Evolutionary conservation across 1,140 invertebrate species (phyloP).

Genomic region (Phocides pigmalion): DNA sequence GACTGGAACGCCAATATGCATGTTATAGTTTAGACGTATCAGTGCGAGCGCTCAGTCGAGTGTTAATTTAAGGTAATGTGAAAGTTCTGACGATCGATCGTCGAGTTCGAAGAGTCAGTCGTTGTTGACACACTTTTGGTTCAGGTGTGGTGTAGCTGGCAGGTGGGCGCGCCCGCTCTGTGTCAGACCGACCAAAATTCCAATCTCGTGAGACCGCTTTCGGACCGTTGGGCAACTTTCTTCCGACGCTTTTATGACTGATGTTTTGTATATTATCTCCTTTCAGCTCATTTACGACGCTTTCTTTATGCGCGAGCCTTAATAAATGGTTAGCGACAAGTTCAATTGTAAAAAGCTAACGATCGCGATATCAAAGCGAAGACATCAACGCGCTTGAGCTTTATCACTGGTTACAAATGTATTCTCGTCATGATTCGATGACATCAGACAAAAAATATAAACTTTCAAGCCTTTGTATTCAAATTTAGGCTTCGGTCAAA

Average conservation of each 20-base stretch:
- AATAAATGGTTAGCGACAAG: slow-evolving; percentile 31
- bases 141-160: slow-evolving; percentile 70
- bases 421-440: slow-evolving; percentile 11
- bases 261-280: slow-evolving; percentile 35
- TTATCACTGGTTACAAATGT: slow-evolving; percentile 32
- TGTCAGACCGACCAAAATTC: slow-evolving; percentile 73
- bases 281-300: slow-evolving; percentile 34
- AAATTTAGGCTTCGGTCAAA: slow-evolving; percentile 8
- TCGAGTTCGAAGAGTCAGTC: slow-evolving; percentile 71
- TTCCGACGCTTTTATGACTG: slow-evolving; percentile 52
- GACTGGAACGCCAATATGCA: slow-evolving; percentile 32
- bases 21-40: slow-evolving; percentile 52
- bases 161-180: slow-evolving; percentile 68
- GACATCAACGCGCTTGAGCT: slow-evolving; percentile 75
- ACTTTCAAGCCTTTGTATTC: slow-evolving; percentile 23
- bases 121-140: slow-evolving; percentile 77
- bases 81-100: slow-evolving; percentile 77
- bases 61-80: slow-evolving; percentile 81
- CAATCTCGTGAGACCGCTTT: slow-evolving; percentile 74
- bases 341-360: slow-evolving; percentile 42
- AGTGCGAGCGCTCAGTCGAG: slow-evolving; percentile 46
- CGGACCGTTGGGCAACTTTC: slow-evolving; percentile 70
- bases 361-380: slow-evolving; percentile 55
- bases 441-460: slow-evolving; percentile 23
- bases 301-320: slow-evolving; percentile 27